These are phyloP conservation scores for Laticauda colubrina DNA, from an alignment of 2,113 vertebrate genomes.

Conservation along the genomic window DNA sequence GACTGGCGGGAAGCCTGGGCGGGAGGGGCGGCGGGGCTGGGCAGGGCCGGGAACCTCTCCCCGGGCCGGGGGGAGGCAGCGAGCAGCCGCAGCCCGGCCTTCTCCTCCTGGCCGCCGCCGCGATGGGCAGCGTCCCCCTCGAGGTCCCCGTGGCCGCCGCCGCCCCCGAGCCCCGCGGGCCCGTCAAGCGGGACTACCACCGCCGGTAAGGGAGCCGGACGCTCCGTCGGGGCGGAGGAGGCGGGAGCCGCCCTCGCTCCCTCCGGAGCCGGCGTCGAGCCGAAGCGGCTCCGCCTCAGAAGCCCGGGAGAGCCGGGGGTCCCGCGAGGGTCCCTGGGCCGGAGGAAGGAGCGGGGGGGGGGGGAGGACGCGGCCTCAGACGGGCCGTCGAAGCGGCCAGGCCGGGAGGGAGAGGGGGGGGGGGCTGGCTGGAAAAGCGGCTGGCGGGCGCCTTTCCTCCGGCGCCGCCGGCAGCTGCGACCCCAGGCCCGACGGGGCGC, in stretches of 20 bases:
- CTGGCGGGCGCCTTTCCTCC: not conserved
- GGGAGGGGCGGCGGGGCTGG: not conserved
- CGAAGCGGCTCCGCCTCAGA: too few relatives aligned
- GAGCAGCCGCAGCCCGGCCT: not conserved
- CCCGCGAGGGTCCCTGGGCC: too few relatives aligned
- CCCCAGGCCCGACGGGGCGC: too few relatives aligned
- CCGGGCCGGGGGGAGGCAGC: not conserved
- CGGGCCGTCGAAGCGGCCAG: not conserved
- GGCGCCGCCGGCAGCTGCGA: too few relatives aligned
- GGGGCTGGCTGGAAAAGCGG: not conserved
- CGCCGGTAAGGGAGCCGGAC: constrained; percentile 59
- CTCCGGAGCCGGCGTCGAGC: not conserved
- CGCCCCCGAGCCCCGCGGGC: constrained; percentile 15
- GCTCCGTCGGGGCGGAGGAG: not conserved
- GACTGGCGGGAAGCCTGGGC: not conserved
- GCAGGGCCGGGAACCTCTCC: not conserved
- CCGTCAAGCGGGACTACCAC: constrained; percentile 50
- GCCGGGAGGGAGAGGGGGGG: fast-evolving
- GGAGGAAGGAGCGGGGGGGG: not conserved
- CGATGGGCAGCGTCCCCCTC: constrained; percentile 49
- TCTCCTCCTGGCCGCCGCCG: too few relatives aligned
- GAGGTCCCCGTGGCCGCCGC: not conserved
- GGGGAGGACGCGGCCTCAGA: not conserved
- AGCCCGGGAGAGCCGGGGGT: too few relatives aligned
- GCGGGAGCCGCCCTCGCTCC: not conserved